Conservation (phyloP, 2,888 invertebrate species). For the Thymelicus sylvestris region DNA sequence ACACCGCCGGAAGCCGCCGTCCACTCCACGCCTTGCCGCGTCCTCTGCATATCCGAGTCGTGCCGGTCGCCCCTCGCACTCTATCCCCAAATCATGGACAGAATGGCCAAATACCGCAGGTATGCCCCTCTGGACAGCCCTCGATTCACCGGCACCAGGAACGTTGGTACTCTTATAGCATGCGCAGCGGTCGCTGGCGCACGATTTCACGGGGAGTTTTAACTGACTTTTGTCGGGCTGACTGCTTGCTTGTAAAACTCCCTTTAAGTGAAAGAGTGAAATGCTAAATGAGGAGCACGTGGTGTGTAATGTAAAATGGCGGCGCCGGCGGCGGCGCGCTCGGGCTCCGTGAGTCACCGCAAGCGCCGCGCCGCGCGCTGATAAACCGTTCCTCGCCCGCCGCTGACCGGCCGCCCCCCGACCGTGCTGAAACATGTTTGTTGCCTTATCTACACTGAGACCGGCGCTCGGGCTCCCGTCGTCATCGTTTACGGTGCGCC, state of each 20-base stretch:
- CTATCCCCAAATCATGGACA: slow-evolving; percentile 52
- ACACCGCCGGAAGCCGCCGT: slow-evolving; percentile 12
- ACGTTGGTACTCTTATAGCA: background rate
- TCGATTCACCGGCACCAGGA: background rate
- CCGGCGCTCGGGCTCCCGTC: background rate
- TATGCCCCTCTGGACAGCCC: slow-evolving; percentile 47
- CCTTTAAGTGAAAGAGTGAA: background rate
- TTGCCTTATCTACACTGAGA: slow-evolving; percentile 24
- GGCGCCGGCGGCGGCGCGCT: slow-evolving; percentile 56
- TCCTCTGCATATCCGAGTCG: slow-evolving; percentile 11
- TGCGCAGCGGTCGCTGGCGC: background rate
- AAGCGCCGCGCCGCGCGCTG: slow-evolving; percentile 48
- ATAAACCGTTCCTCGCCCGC: slow-evolving; percentile 44
- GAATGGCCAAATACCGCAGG: slow-evolving; percentile 76
- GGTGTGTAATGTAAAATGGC: slow-evolving; percentile 79
- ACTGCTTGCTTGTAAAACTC: slow-evolving; percentile 1
- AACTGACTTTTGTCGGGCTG: background rate
- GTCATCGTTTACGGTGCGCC: slow-evolving; percentile 11
- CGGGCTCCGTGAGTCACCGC: slow-evolving; percentile 49
- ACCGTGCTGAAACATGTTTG: slow-evolving; percentile 28
- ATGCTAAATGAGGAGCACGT: slow-evolving; percentile 62
- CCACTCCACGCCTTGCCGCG: slow-evolving; percentile 2
- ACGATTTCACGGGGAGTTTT: background rate
- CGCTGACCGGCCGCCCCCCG: background rate
- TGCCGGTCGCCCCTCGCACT: slow-evolving; percentile 19